Evolutionary conservation across 1,140 invertebrate genomes (phyloP), one percentile per base, ranked within the genome.

Genomic region (Mizuhopecten yessoensis): DNA sequence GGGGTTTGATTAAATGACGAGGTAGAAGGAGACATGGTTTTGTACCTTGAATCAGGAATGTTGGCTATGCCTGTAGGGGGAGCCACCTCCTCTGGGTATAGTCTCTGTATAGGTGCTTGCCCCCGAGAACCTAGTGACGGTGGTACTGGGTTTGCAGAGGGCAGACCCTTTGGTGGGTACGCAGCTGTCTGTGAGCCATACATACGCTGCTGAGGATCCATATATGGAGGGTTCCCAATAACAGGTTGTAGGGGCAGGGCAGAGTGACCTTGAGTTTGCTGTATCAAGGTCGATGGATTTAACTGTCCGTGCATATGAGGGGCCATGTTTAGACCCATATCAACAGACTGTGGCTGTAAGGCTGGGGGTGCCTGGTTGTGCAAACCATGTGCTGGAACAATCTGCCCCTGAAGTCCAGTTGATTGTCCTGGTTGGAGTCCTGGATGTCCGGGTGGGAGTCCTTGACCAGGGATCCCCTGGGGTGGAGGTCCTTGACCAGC

Each of bases 121-220:
- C 34, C 87, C 33, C 36, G 87, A 36, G 10, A 20, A 1, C 36
- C 87, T 34, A 34, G 34, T 36, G 57, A 33, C 29, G 87, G 87
- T 36, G 36, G 34, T 29, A 75, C n/a, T n/a, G n/a, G n/a, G n/a
- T n/a, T 75, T n/a, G 57, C 29, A 29, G 57, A 75, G n/a, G 57
- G 23, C n/a, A 29, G 57, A 75, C 57, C 57, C 86, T 88, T 13
- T 75, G 36, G 23, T 90, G 89, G 39, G 49, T 49, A 86, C 87
- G 88, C 17, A 89, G 75, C 34, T 86, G 49, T 20, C 89, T 90
- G 20, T 90, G 87, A 49, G 92, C 90, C 34, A 89, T 88, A 90
- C 86, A 86, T 36, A 87, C 29, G 86, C 88, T 92, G 90, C 91
- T 91, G 34, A 45, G 86, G 29, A 88, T 87, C 34, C 88, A 75